These are phyloP conservation scores for Tachina lurida DNA, from an alignment of 2,888 invertebrate genomes.

Conservation along the genomic window DNA sequence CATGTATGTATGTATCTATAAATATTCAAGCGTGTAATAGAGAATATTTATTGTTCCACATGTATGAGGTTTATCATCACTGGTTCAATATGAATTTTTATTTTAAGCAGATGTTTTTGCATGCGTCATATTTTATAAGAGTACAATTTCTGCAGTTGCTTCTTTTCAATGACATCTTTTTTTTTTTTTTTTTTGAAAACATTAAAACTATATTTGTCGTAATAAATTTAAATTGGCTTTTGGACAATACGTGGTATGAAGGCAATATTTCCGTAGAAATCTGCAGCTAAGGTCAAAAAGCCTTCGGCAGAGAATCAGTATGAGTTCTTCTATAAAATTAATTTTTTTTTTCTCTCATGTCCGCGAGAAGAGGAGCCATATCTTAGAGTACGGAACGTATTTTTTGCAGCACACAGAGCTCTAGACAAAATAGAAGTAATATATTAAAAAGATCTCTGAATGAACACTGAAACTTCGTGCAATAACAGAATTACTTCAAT, in stretches of 20 bases:
- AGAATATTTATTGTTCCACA: slow-evolving; percentile 7
- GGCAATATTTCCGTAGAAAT: no score
- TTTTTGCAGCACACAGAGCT: no score
- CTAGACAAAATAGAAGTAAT: no score
- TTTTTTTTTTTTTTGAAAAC: neutral
- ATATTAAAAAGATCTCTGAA: no score
- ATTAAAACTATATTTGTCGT: neutral
- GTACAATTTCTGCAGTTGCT: neutral
- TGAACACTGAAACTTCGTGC: no score
- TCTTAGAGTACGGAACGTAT: no score
- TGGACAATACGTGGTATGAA: neutral
- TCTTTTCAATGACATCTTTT: neutral
- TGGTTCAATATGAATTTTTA: slow-evolving; percentile 17
- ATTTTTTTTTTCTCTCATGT: no score
- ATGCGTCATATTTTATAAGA: neutral
- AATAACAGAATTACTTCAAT: no score
- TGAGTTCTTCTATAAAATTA: no score
- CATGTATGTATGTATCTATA: neutral
- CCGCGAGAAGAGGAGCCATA: no score
- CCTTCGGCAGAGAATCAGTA: no score
- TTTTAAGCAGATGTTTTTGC: neutral
- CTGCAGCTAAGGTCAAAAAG: neutral
- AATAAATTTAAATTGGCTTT: slow-evolving; percentile 11
- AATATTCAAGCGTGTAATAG: neutral
- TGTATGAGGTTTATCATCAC: neutral